Evolutionary conservation across 2,888 invertebrate species (phyloP), one percentile per base, ranked within the genome.

Genomic region (Graphium colonna): DNA sequence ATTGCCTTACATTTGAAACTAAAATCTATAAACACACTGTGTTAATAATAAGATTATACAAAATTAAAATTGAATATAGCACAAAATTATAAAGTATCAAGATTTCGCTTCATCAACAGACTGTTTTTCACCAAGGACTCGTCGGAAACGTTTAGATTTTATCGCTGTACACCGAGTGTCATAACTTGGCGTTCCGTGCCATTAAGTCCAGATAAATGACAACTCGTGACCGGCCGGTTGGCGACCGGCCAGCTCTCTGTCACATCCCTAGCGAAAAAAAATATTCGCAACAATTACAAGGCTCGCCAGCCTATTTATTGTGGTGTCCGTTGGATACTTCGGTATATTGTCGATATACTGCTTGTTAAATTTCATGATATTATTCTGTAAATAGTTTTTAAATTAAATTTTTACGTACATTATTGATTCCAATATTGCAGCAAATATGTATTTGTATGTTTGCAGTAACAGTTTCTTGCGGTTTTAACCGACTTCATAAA

Each of bases 171-270:
- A 65, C 57, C 69, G 71, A 72, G 71, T 77, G 75, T 77, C 77
- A 80, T 79, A 81, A 79, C 75, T 79, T 71, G 69, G 66, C 68
- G 73, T 76, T 75, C 74, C 71, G 63, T 64, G 63, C 76, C 80
- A 80, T 82, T 78, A 79, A 40, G 65, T 64, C 60, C 66, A 68
- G 76, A 77, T 74, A 72, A 76, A 79, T 71, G 66, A 72, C 67
- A 62, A 66, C 68, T 44, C 52, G 57, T 55, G 63, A 59, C 59
- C 58, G 54, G 43, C 44, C 46, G 54, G 55, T 67, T 75, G 71
- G 70, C 72, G 56, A 56, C 56, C 58, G 53, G 63, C 67, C 68
- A 77, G 28, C 26, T n/a, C 42, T 28, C 53, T 15, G 36, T 54
- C 49, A 49, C 39, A 49, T 53, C 21, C 31, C 44, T 12, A 28